phyloP scores from a whole-genome alignment of 2,888 invertebrate species.

The Phengaris alcon region DNA sequence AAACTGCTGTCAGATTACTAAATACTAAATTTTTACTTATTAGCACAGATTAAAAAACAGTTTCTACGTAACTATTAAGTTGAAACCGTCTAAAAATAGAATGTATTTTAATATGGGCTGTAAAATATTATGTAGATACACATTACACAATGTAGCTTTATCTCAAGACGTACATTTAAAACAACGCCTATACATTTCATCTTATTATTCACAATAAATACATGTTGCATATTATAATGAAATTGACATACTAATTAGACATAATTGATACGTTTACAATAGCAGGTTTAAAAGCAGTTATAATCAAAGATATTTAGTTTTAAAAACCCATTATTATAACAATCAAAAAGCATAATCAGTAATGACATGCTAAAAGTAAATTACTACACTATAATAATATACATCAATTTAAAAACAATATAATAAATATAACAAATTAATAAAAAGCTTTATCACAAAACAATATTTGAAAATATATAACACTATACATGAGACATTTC shows the following conservation, averaged over 20 bases:
- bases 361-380: not conserved
- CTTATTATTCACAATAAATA: constrained; percentile 18
- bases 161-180: not conserved
- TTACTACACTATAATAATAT: not conserved
- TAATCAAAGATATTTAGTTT: not conserved
- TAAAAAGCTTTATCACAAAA: not conserved
- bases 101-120: constrained; percentile 1
- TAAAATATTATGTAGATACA: constrained; percentile 1
- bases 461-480: not conserved
- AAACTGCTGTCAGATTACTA: not conserved
- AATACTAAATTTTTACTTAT: not conserved
- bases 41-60: no score
- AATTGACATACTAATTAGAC: constrained; percentile 20
- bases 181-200: constrained; percentile 25
- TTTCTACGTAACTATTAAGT: not conserved
- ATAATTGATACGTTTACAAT: constrained; percentile 7
- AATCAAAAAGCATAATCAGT: not conserved
- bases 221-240: constrained; percentile 13
- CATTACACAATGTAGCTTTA: not conserved
- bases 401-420: not conserved
- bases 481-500: constrained; percentile 2
- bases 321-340: not conserved
- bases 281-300: not conserved
- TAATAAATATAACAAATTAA: not conserved
- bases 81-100: constrained; percentile 12